Base-by-base conservation (phyloP, 2,113 vertebrate species). In the Manacus vitellinus region DNA sequence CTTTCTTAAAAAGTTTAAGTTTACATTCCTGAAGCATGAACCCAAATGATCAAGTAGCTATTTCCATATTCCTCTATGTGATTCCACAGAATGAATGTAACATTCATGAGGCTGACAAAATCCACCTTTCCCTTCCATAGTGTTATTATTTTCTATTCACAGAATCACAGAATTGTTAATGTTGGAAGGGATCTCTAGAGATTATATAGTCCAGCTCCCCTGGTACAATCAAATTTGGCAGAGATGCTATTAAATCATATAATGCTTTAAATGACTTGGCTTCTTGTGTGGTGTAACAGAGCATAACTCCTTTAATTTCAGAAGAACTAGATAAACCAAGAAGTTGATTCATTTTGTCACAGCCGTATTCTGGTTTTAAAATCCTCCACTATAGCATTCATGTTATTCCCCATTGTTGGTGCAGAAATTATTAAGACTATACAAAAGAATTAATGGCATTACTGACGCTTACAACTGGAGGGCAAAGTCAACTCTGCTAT, bases 391-490 rank as follows among this genome's bases (percentile, higher is more conserved):
- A 59, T 52, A 70, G 67, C 61, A 81, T 72, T 93, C 24, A 55
- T 75, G 24, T 67, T 92, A 74, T 63, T 93, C 31, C 20, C 4
- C 24, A 8, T 56, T 86, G 67, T 65, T 65, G 72, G 58, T 44
- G 66, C 19, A 78, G 76, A 93, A 88, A 81, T 94, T 74, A 77
- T 62, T 92, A 65, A 88, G 73, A 89, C 13, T 33, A 84, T 81
- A 90, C 67, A 75, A 75, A 84, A 59, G 31, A 92, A 74, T 82
- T 92, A 96, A 75, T 78, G 83, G 22, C 27, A 88, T 61, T 91
- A 76, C 61, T 72, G 75, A 89, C 58, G 84, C 27, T 78, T 92
- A 55, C 39, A 85, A 88, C 74, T 66, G 67, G n/a, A 94, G 65
- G 74, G 66, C 39, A 83, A 55, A 89, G 43, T 67, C 43, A 77